phyloP scores from a whole-genome alignment of 2,797 vertebrate species.

The Pseudomugil tenellus region DNA sequence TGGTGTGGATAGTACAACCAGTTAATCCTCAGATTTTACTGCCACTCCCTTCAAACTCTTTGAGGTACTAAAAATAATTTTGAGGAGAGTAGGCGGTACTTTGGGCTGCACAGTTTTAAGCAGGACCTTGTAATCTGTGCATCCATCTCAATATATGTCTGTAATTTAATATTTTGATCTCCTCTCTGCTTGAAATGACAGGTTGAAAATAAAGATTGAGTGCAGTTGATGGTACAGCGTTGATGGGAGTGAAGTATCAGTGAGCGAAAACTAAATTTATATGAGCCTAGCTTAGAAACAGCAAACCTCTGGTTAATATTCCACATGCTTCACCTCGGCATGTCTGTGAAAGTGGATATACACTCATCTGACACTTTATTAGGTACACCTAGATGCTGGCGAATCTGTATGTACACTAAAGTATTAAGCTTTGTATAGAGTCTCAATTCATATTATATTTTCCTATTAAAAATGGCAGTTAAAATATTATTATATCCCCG shows the following conservation, averaged over 20 bases:
- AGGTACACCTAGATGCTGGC: no score
- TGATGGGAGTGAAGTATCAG: constrained; percentile 6
- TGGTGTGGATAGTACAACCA: constrained; percentile 4
- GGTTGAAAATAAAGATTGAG: constrained; percentile 21
- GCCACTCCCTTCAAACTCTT: constrained; percentile 33
- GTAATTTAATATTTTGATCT: constrained; percentile 32
- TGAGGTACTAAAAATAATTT: constrained; percentile 46
- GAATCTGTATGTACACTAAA: no score
- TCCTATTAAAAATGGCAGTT: no score
- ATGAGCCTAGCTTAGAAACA: neutral
- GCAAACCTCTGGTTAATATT: neutral
- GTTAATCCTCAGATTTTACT: neutral
- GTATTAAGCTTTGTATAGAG: no score
- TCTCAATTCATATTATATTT: no score
- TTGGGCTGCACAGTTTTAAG: constrained; percentile 2
- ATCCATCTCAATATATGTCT: constrained; percentile 28
- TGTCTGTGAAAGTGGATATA: neutral
- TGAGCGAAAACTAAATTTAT: constrained; percentile 27
- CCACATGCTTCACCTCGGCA: neutral
- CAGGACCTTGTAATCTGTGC: constrained; percentile 41
- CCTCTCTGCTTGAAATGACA: constrained; percentile 32
- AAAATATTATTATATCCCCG: no score
- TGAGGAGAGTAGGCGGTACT: constrained; percentile 21
- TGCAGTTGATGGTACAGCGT: neutral
- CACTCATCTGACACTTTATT: neutral